Base-by-base conservation (phyloP, 2,113 vertebrate genomes). In the Sitta europaea region DNA sequence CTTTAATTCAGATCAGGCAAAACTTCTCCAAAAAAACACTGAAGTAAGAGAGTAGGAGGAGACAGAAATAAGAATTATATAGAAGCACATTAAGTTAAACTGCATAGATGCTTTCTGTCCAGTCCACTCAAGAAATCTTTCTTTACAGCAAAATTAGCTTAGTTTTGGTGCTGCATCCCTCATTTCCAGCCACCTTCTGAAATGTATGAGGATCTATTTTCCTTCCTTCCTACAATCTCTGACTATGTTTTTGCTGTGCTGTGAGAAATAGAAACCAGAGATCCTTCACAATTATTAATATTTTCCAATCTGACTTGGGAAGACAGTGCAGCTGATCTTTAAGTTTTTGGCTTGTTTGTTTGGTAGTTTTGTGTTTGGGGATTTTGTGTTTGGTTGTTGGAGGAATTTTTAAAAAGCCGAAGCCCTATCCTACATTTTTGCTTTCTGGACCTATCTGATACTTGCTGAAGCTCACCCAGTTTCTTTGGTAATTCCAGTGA, bases 1-100 rank as follows among this genome's bases (percentile, higher is more conserved):
- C 38, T 90, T 92, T 93, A 80, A 93, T 90, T 95, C 72, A 90
- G 57, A 84, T 90, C 65, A 68, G 48, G 67, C 90, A 73, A 90
- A 67, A 7, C 14, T 61, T 94, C 54, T 94, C 90, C 75, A 88
- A 86, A 74, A 90, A 94, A 88, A 86, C 5, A 40, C 14, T 75
- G 18, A 66, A 87, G 16, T 54, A 53, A 70, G 80, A 68, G 50
- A 86, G 42, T 29, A 50, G 63, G 54, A 85, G 47, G 35, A 92
- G 48, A 48, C 24, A 88, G 55, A 86, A 81, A 76, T 23, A 78
- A 55, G 40, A 20, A 87, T 79, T 70, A 12, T 40, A 24, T 54
- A 66, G 72, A 54, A 88, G 33, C 20, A 51, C 25, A 59, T 40
- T 23, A 72, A 47, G 36, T 90, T 66, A 27, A 67, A 55, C 48